Evolutionary conservation across 1,140 invertebrate genomes (phyloP).

Genomic region (Pomacea maculata): DNA sequence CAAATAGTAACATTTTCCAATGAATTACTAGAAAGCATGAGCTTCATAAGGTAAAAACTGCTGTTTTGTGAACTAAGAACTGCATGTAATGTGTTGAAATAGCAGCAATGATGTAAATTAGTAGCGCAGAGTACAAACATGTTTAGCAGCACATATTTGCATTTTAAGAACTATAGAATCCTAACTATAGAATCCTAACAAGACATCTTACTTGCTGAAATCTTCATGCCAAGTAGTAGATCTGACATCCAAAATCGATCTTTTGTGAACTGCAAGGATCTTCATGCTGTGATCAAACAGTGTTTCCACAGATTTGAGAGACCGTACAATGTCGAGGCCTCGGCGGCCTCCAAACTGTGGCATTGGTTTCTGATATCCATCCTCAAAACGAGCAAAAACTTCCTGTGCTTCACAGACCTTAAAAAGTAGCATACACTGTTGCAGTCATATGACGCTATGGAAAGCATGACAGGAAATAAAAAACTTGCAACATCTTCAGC

Average conservation of each 20-base stretch:
- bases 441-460: too few relatives aligned
- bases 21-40: too few relatives aligned
- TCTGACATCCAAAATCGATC: conserved; percentile 78
- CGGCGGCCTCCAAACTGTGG: conserved; percentile 65
- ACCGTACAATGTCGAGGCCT: conserved; percentile 76
- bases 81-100: too few relatives aligned
- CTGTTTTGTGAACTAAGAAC: too few relatives aligned
- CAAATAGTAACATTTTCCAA: too few relatives aligned
- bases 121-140: too few relatives aligned
- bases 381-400: conserved; percentile 64
- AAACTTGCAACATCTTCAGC: too few relatives aligned
- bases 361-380: conserved; percentile 63
- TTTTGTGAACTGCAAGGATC: conserved; percentile 71
- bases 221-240: conserved; percentile 78
- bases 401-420: conserved; percentile 71
- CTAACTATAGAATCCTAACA: neutral
- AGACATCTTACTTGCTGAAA: conserved; percentile 69
- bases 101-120: too few relatives aligned
- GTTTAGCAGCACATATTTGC: too few relatives aligned
- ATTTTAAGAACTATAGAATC: too few relatives aligned
- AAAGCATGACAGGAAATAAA: too few relatives aligned
- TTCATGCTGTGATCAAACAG: conserved; percentile 75
- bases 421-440: conserved; percentile 24
- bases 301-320: conserved; percentile 78
- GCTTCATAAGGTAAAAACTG: too few relatives aligned